phyloP scores from a whole-genome alignment of 2,888 invertebrate genomes.

The Eupithecia exiguata region DNA sequence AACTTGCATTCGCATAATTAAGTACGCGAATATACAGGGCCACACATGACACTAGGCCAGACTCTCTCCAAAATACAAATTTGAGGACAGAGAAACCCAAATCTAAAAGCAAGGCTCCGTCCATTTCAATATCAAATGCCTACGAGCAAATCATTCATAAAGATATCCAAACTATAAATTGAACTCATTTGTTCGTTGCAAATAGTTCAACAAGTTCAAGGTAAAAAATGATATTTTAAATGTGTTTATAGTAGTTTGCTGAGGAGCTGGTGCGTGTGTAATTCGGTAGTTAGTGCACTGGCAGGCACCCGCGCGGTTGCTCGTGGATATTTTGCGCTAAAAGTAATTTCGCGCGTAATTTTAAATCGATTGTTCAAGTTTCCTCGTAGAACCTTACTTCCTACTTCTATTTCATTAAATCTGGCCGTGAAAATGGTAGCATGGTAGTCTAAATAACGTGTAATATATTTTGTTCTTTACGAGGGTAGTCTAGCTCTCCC shows the following conservation, averaged over 20 bases:
- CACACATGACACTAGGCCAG: too few species aligned
- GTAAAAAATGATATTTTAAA: slow-evolving; percentile 9
- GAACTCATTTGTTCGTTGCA: not conserved
- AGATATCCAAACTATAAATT: not conserved
- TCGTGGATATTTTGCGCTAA: not conserved
- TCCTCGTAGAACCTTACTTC: not conserved
- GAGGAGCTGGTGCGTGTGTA: not conserved
- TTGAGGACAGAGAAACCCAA: not conserved
- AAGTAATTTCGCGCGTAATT: not conserved
- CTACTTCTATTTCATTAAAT: not conserved
- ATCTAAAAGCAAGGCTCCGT: not conserved
- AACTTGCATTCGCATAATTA: too few species aligned
- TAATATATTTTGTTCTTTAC: not conserved
- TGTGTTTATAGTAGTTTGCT: not conserved
- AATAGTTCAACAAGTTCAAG: slow-evolving; percentile 23
- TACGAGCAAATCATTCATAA: not conserved
- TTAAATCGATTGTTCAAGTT: not conserved
- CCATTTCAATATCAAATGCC: not conserved
- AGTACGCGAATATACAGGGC: too few species aligned
- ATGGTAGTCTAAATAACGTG: not conserved
- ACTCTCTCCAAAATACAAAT: not conserved
- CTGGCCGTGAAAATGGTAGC: slow-evolving; percentile 2
- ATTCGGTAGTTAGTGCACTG: slow-evolving; percentile 16
- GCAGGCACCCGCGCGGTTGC: slow-evolving; percentile 20
- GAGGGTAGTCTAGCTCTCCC: not conserved